phyloP scores from a whole-genome alignment of 2,888 invertebrate genomes.

The Patella caerulea region DNA sequence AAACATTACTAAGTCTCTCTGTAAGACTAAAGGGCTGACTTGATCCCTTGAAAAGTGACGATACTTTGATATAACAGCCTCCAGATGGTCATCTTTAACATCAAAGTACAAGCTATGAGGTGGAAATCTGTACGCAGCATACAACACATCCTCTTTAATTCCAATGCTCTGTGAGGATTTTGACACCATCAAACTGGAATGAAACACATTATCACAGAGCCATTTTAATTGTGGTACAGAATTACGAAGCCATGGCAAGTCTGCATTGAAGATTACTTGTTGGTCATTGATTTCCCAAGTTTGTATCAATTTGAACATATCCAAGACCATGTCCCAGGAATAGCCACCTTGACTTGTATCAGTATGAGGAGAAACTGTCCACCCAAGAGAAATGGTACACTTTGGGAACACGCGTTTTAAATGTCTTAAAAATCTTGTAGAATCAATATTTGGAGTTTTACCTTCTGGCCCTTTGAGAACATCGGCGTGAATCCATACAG shows the following conservation, averaged over 20 bases:
- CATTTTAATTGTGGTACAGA: slow-evolving; percentile 66
- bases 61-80: slow-evolving; percentile 43
- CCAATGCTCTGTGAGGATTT: slow-evolving; percentile 45
- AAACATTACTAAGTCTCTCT: slow-evolving; percentile 56
- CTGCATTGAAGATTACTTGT: slow-evolving; percentile 58
- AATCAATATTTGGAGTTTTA: slow-evolving; percentile 49
- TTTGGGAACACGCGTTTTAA: slow-evolving; percentile 58
- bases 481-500: slow-evolving; percentile 68
- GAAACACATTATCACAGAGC: slow-evolving; percentile 59
- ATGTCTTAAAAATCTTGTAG: slow-evolving; percentile 54
- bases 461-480: slow-evolving; percentile 61
- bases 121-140: slow-evolving; percentile 57
- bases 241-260: slow-evolving; percentile 58
- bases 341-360: slow-evolving; percentile 59
- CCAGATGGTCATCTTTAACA: slow-evolving; percentile 47
- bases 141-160: slow-evolving; percentile 52
- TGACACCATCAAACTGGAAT: slow-evolving; percentile 54
- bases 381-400: slow-evolving; percentile 66
- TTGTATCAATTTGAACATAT: slow-evolving; percentile 63
- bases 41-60: slow-evolving; percentile 51
- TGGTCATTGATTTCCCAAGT: slow-evolving; percentile 51
- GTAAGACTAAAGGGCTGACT: slow-evolving; percentile 46
- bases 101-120: slow-evolving; percentile 57
- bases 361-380: slow-evolving; percentile 65
- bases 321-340: slow-evolving; percentile 64